Percentiles rank a stretch among this genome's conserved stretches.
These are phyloP conservation scores for Trichechus manatus DNA, from an alignment of 2,113 vertebrate species.

Conservation along the genomic window DNA sequence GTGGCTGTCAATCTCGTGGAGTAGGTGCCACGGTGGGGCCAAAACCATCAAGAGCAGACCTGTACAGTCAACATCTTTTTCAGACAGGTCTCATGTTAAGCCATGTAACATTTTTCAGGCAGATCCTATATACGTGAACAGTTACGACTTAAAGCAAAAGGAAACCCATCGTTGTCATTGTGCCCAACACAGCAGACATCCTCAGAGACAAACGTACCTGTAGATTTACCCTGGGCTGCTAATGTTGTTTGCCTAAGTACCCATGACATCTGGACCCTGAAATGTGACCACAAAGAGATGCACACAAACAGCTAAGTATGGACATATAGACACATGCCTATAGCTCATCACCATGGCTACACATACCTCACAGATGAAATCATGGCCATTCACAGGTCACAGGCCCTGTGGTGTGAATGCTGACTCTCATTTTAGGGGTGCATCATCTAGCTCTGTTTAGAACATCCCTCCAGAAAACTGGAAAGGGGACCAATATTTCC, in stretches of 20 bases:
- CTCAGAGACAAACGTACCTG: not conserved
- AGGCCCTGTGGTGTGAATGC: not conserved
- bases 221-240: not conserved
- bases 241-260: not conserved
- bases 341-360: conserved; percentile 39
- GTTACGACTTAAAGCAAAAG: not conserved
- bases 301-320: not conserved
- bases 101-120: not conserved
- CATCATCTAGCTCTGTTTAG: not conserved
- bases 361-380: not conserved
- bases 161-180: not conserved
- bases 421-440: not conserved
- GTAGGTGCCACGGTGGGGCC: not conserved
- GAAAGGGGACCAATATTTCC: not conserved
- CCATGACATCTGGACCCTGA: not conserved
- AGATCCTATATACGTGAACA: not conserved
- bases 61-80: not conserved
- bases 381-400: not conserved
- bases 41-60: not conserved
- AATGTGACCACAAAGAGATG: not conserved
- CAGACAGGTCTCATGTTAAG: not conserved
- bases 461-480: not conserved
- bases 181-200: not conserved
- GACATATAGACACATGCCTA: not conserved
- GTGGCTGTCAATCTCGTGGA: not conserved